Conservation (phyloP, 2,888 invertebrate genomes). For the Noctuana brunneofusca region DNA sequence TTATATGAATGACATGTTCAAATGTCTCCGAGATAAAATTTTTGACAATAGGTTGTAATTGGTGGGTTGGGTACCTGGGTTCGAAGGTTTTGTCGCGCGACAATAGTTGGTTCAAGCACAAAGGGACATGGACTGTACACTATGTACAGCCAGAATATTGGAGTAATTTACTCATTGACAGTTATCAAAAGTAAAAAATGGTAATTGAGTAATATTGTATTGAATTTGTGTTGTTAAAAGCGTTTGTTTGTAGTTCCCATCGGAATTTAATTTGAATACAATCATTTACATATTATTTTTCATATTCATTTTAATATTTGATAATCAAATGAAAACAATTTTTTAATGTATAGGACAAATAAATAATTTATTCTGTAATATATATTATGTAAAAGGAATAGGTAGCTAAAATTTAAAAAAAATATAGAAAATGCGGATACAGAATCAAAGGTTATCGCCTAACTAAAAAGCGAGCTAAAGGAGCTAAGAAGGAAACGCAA, state of each 20-base stretch:
- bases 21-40: slow-evolving; percentile 77
- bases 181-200: slow-evolving; percentile 25
- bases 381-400: no score
- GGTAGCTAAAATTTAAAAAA: no score
- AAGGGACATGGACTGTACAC: slow-evolving; percentile 50
- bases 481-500: no score
- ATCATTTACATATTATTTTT: no score
- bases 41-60: slow-evolving; percentile 77
- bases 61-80: slow-evolving; percentile 83
- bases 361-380: no score
- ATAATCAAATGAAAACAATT: no score
- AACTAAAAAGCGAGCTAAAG: no score
- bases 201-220: slow-evolving; percentile 30
- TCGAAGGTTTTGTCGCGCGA: slow-evolving; percentile 65
- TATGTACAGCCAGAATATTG: slow-evolving; percentile 59
- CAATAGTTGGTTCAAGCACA: slow-evolving; percentile 54
- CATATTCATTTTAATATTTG: no score
- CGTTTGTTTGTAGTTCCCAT: neutral
- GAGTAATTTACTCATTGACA: slow-evolving; percentile 70
- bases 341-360: no score
- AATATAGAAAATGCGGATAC: no score
- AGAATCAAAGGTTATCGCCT: no score
- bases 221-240: neutral
- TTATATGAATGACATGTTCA: slow-evolving; percentile 74
- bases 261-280: neutral